Conservation (phyloP, 2,888 invertebrate genomes). For the Standfussiana lucernea region DNA sequence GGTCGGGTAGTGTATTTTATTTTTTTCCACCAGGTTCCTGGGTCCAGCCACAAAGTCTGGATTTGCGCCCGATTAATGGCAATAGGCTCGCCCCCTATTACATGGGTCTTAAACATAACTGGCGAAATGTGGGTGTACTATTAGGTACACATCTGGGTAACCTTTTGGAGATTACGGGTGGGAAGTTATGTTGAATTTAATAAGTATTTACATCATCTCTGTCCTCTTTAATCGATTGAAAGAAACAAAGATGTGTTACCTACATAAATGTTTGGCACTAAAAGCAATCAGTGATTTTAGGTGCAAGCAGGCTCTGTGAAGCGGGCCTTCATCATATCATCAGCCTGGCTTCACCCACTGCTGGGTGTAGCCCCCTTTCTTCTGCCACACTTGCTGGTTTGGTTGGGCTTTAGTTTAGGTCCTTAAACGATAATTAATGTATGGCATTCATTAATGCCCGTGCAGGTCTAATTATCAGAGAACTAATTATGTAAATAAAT, state of each 20-base stretch:
- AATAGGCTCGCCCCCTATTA: neutral
- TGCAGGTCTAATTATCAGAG: neutral
- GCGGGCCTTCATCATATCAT: neutral
- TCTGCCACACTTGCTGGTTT: neutral
- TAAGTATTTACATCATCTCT: neutral
- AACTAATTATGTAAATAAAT: conserved; percentile 10
- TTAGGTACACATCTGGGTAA: no score
- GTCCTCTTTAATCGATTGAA: neutral
- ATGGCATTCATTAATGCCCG: neutral
- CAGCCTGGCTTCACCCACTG: neutral
- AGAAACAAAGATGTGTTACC: neutral
- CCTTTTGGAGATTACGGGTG: neutral
- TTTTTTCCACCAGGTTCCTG: neutral
- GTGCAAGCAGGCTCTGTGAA: neutral
- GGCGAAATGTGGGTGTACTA: neutral
- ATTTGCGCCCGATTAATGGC: neutral
- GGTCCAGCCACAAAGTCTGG: neutral
- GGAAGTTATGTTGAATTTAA: neutral
- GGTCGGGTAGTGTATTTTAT: neutral
- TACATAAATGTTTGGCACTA: neutral
- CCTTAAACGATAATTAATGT: neutral
- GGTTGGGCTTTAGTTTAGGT: no score
- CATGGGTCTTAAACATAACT: neutral
- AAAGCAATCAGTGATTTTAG: neutral
- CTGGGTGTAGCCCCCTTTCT: neutral